Percentiles rank a stretch among this genome's conserved stretches.
Conservation (phyloP, 2,888 invertebrate genomes). For the Ormyrus rosae region DNA sequence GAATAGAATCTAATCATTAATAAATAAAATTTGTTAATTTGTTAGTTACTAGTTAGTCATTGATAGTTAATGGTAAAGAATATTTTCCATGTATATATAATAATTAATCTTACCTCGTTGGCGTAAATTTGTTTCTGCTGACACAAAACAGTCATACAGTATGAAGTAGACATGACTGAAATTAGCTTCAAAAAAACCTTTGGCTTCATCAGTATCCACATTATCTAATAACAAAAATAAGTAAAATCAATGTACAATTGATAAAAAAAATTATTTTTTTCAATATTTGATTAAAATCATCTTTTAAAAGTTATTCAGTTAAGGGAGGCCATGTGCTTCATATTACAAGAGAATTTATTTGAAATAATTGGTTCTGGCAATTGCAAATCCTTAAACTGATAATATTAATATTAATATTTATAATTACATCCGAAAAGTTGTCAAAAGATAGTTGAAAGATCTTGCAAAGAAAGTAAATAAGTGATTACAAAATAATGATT, state of each 20-base stretch:
- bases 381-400: not conserved
- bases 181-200: slow-evolving; percentile 94
- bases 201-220: slow-evolving; percentile 92
- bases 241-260: slow-evolving; percentile 2
- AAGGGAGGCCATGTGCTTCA: slow-evolving; percentile 43
- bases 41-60: slow-evolving; percentile 38
- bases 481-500: too few relatives aligned
- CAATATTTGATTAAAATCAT: not conserved
- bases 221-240: slow-evolving; percentile 81
- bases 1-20: not conserved
- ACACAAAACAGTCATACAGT: slow-evolving; percentile 95
- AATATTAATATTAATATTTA: too few relatives aligned
- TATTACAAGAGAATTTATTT: not conserved
- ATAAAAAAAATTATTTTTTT: not conserved
- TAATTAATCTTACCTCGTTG: slow-evolving; percentile 87
- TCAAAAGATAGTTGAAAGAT: too few relatives aligned
- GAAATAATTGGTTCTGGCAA: slow-evolving; percentile 4
- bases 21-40: slow-evolving; percentile 44
- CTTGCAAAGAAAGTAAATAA: too few relatives aligned
- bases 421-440: too few relatives aligned
- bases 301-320: not conserved
- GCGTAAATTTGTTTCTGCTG: slow-evolving; percentile 92
- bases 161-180: slow-evolving; percentile 97
- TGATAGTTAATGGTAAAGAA: slow-evolving; percentile 28
- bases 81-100: slow-evolving; percentile 22